phyloP scores from a whole-genome alignment of 2,113 vertebrate genomes.

The Platichthys stellatus region DNA sequence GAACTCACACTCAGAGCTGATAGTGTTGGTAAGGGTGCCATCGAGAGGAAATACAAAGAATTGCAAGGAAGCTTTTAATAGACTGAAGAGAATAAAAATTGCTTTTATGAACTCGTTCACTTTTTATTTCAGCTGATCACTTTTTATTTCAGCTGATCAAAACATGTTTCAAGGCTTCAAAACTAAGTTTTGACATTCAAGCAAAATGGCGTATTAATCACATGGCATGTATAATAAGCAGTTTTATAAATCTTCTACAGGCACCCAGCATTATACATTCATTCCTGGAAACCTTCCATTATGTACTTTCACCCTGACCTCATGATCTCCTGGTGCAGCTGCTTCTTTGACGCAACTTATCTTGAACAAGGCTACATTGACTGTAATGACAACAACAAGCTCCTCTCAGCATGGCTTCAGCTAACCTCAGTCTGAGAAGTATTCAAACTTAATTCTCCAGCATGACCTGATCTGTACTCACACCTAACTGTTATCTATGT shows the following conservation, averaged over 20 bases:
- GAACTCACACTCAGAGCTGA: neutral
- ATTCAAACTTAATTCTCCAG: slow-evolving; percentile 17
- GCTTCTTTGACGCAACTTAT: neutral
- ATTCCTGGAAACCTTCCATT: neutral
- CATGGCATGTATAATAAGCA: neutral
- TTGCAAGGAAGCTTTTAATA: slow-evolving; percentile 16
- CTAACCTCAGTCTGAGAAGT: slow-evolving; percentile 31
- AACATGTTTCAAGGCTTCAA: too few species aligned
- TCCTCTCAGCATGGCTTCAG: slow-evolving; percentile 47
- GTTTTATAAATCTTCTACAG: neutral
- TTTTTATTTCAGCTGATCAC: too few species aligned
- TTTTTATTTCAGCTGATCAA: too few species aligned
- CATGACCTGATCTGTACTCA: slow-evolving; percentile 40
- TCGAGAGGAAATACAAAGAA: slow-evolving; percentile 53
- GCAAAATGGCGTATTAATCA: too few species aligned
- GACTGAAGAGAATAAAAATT: neutral
- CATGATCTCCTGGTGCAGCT: slow-evolving; percentile 22
- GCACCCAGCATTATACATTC: neutral
- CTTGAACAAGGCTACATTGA: slow-evolving; percentile 7
- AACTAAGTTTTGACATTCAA: too few species aligned
- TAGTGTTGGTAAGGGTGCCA: slow-evolving; percentile 48
- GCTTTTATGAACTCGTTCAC: too few species aligned
- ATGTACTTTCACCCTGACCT: neutral
- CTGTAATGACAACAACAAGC: slow-evolving; percentile 5
- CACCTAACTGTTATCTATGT: slow-evolving; percentile 8